These are phyloP conservation scores for Pediacus dermestoides DNA, from an alignment of 2,888 invertebrate species.

Conservation along the genomic window DNA sequence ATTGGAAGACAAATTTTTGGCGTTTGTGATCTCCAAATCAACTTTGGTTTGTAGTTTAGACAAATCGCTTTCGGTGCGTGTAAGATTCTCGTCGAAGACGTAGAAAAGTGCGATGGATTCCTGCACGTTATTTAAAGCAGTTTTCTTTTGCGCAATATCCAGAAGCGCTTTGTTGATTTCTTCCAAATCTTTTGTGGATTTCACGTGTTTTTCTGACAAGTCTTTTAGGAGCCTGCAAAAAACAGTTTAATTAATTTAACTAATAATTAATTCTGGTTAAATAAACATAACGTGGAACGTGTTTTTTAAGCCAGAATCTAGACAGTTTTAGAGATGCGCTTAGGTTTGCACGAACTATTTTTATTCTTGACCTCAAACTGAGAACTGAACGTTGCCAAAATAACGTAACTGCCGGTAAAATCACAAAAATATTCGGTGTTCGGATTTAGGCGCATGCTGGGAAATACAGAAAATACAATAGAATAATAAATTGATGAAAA, in stretches of 20 bases:
- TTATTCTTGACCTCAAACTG: constrained; percentile 33
- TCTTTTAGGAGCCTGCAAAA: constrained; percentile 72
- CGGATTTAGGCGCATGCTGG: too few relatives aligned
- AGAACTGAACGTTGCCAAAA: constrained; percentile 32
- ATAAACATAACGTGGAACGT: constrained; percentile 25
- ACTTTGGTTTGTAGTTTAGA: constrained; percentile 58
- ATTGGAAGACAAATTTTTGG: constrained; percentile 57
- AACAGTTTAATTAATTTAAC: constrained; percentile 6
- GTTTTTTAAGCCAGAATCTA: constrained; percentile 21
- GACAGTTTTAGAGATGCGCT: constrained; percentile 12
- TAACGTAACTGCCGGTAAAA: too few relatives aligned
- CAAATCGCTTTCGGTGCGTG: constrained; percentile 59
- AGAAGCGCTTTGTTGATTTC: constrained; percentile 72
- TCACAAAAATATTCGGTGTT: too few relatives aligned
- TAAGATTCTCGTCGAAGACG: constrained; percentile 73
- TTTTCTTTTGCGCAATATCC: constrained; percentile 66
- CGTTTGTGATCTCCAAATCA: constrained; percentile 55
- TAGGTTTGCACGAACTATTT: constrained; percentile 30
- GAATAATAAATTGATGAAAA: too few relatives aligned
- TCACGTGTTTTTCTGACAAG: constrained; percentile 71
- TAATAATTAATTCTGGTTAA: constrained; percentile 8
- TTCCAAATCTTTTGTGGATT: constrained; percentile 70
- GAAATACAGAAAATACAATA: too few relatives aligned
- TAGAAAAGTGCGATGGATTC: constrained; percentile 68
- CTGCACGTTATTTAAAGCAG: constrained; percentile 63